phyloP scores from a whole-genome alignment of 2,888 invertebrate genomes.

The Adelphocoris suturalis region DNA sequence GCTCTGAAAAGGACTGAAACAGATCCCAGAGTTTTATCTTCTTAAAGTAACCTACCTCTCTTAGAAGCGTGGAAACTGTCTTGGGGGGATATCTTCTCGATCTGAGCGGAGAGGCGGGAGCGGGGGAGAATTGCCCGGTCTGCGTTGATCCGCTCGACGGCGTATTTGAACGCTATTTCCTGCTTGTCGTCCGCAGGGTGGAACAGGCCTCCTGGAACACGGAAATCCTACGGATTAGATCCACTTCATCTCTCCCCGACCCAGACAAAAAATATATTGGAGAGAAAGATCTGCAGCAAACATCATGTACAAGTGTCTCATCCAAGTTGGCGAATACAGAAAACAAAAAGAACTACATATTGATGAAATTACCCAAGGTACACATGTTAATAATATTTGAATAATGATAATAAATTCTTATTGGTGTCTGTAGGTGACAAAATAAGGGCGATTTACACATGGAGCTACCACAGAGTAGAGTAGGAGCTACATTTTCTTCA shows the following conservation, averaged over 20 bases:
- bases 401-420: too few relatives aligned
- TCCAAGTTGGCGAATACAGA: too few relatives aligned
- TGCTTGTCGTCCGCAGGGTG: conserved; percentile 93
- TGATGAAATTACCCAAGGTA: too few relatives aligned
- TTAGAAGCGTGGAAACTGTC: conserved; percentile 97
- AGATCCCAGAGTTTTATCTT: too few relatives aligned
- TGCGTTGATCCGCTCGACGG: conserved; percentile 93
- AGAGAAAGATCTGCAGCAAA: not conserved
- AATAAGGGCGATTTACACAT: too few relatives aligned
- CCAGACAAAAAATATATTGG: not conserved
- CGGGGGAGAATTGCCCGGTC: conserved; percentile 90
- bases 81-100: conserved; percentile 92
- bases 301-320: too few relatives aligned
- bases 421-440: too few relatives aligned
- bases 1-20: too few relatives aligned
- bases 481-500: too few relatives aligned
- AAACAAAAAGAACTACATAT: too few relatives aligned
- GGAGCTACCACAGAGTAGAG: too few relatives aligned
- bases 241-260: not conserved
- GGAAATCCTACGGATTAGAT: conserved; percentile 38
- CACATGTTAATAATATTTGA: too few relatives aligned
- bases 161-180: conserved; percentile 94
- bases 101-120: conserved; percentile 92
- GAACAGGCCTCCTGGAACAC: conserved; percentile 88
- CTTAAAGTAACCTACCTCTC: conserved; percentile 83